These are phyloP conservation scores for Dexiosoma caninum DNA, from an alignment of 2,888 invertebrate genomes.

Conservation along the genomic window DNA sequence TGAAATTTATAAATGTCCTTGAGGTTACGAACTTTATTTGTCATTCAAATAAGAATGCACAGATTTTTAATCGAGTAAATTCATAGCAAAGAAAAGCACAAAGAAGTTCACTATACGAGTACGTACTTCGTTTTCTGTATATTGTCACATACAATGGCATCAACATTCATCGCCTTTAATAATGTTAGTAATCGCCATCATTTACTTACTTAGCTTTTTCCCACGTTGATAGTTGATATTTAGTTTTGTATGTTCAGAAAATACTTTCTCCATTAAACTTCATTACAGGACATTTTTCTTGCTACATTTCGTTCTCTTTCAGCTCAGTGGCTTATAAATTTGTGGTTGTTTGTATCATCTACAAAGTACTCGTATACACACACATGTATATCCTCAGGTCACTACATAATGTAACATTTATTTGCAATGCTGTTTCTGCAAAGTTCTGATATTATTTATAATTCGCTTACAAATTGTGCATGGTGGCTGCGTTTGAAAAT, in stretches of 20 bases:
- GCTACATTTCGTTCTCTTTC: neutral
- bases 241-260: slow-evolving; percentile 33
- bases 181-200: slow-evolving; percentile 34
- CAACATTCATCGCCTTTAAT: neutral
- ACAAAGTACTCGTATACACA: too few relatives aligned
- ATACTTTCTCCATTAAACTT: slow-evolving; percentile 16
- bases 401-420: slow-evolving; percentile 10
- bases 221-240: slow-evolving; percentile 38
- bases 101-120: neutral
- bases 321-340: neutral
- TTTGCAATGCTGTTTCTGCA: slow-evolving; percentile 10
- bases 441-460: slow-evolving; percentile 21
- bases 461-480: slow-evolving; percentile 6
- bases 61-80: neutral
- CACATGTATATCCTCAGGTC: slow-evolving; percentile 33
- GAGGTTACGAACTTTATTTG: slow-evolving; percentile 44
- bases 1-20: slow-evolving; percentile 40
- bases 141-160: neutral
- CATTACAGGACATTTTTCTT: slow-evolving; percentile 29
- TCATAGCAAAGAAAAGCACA: neutral
- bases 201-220: slow-evolving; percentile 35
- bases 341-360: neutral
- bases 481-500: neutral
- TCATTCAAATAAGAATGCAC: slow-evolving; percentile 11
- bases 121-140: neutral